Base-by-base conservation (phyloP, 2,797 vertebrate species). In the Pteropus rufus region DNA sequence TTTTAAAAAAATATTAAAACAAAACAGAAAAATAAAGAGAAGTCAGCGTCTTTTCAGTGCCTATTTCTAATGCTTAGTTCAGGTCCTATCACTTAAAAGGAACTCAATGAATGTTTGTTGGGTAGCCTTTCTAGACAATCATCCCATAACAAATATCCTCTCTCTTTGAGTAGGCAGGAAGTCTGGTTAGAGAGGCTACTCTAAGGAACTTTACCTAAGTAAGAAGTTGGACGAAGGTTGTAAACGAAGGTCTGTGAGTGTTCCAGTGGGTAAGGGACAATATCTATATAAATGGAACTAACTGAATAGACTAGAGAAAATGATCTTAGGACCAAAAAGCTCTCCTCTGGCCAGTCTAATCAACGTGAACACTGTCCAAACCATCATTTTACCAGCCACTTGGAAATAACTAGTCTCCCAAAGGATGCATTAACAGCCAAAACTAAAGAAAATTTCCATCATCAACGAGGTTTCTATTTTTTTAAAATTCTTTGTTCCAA, bases 401-500 rank as follows among this genome's bases (percentile, higher is more conserved):
- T 96, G 92, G 96, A 97, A 98, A 97, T 89, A 69, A 11, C 58
- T 31, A 56, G 56, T 46, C 31, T 52, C 87, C 69, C 67, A 94
- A 97, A 97, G 75, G 97, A 97, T 94, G 97, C 15, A 34, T 0
- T 34, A 39, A 24, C 49, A 96, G 70, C 44, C 65, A 93, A 82
- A 85, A 54, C 8, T 31, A 65, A 86, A 98, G 54, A 96, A 58
- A 58, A 58, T 95, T 97, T 96, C 94, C 87, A 87, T 67, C 10
- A 94, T 85, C 72, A 94, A n/a, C 75, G 46, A 44, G 2, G 0
- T 52, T 49, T 46, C 72, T 60, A 34, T 54, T 39, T 10, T 70
- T 49, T 58, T 34, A 19, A 34, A 31, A 2, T 87, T 54, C 19
- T 96, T 93, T 98, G 84, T 97, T 97, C 29, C 82, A 94, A 70